These are phyloP conservation scores for Dallia pectoralis DNA, from an alignment of 2,797 vertebrate species.

Conservation along the genomic window DNA sequence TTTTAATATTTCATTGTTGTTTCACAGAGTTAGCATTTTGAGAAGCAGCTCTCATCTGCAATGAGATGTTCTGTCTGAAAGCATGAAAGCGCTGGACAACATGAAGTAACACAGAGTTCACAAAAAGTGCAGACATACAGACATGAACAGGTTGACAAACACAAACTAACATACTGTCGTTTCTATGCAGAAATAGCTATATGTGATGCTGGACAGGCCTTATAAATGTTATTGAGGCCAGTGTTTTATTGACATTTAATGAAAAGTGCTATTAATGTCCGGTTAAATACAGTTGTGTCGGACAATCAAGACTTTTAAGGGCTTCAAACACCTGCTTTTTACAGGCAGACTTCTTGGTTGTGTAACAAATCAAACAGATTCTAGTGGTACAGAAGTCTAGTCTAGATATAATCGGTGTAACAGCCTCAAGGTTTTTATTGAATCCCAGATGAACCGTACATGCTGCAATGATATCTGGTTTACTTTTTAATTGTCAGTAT, in stretches of 20 bases:
- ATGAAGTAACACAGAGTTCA: conserved; percentile 15
- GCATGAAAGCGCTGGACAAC: background rate
- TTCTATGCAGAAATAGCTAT: conserved; percentile 39
- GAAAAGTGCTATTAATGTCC: conserved; percentile 1
- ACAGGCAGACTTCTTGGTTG: background rate
- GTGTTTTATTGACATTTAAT: conserved; percentile 52
- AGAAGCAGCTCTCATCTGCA: no score
- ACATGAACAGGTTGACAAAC: conserved; percentile 1
- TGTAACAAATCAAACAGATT: background rate
- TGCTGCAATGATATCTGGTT: background rate
- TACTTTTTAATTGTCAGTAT: no score
- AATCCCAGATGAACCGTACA: background rate
- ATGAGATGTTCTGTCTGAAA: no score
- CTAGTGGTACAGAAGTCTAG: background rate
- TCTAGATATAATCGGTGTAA: background rate
- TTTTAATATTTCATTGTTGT: no score
- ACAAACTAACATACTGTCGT: conserved; percentile 18
- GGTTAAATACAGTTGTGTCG: background rate
- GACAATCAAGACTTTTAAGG: background rate
- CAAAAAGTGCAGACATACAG: background rate
- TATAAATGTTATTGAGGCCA: conserved; percentile 62
- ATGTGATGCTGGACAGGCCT: conserved; percentile 34
- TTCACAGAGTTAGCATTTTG: no score
- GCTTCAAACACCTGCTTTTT: background rate
- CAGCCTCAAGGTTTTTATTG: background rate